A percentile compares a stretch with the other conserved stretches of the same genome.
phyloP scores from a whole-genome alignment of 2,113 vertebrate species.

The Haliaeetus leucogaster region DNA sequence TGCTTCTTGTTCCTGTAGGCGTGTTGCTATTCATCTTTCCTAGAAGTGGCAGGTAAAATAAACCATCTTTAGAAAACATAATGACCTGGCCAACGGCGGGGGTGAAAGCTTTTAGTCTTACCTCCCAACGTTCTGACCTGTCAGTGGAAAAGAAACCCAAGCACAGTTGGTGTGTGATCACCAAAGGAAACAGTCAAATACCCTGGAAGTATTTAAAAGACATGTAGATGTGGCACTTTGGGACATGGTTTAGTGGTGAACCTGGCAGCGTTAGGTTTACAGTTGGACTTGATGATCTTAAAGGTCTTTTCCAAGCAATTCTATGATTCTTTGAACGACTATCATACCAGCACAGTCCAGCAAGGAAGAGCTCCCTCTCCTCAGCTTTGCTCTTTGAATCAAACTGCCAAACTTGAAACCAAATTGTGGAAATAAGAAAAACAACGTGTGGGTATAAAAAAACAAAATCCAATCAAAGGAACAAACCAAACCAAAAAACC shows the following conservation, averaged over 20 bases:
- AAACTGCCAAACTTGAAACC: not conserved
- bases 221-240: not conserved
- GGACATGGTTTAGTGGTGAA: no score
- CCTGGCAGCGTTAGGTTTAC: no score
- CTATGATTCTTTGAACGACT: not conserved
- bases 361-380: not conserved
- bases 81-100: rapidly evolving
- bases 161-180: rapidly evolving
- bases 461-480: not conserved
- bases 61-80: not conserved
- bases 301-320: not conserved
- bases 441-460: not conserved
- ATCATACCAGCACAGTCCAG: not conserved
- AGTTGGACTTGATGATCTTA: no score
- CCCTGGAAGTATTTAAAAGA: not conserved
- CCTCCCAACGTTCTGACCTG: not conserved
- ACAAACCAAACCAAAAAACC: not conserved
- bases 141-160: not conserved
- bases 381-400: not conserved
- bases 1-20: not conserved
- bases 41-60: not conserved
- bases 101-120: not conserved
- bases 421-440: not conserved
- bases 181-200: not conserved
- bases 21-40: not conserved